Base-by-base conservation (phyloP, 2,113 vertebrate species). In the Archilochus colubris region DNA sequence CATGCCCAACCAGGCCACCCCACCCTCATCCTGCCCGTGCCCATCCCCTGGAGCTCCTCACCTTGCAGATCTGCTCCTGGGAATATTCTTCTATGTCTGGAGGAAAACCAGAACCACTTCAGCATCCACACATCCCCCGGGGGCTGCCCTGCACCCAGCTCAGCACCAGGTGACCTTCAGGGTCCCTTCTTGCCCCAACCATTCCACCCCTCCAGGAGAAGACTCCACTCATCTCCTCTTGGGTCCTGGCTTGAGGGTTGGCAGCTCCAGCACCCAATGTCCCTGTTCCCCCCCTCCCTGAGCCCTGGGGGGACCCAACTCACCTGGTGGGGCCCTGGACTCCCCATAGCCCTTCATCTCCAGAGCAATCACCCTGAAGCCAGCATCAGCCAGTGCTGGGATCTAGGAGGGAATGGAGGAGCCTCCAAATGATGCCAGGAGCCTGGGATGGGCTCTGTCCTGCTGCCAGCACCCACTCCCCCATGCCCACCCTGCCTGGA, bases 291-390 rank as follows among this genome's bases (percentile, higher is more conserved):
- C 1, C 10, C 44, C 11, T n/a, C n/a, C 1, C 10, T 5, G 6
- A 1, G 6, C 2, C 15, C 55, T n/a, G 3, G 28, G 3, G 20
- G 9, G 51, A 10, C n/a, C 33, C 54, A 8, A 55, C 95, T 96
- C 95, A 98, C 98, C 98, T 8, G 59, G 70, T 1, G 98, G 98
- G 22, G 98, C 96, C 2, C 96, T 96, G 1, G 98, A 98, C 8
- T 98, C 97, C 18, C 98, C 99, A 0, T 98, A 99, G 21, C 99
- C 98, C 88, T 98, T 98, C 98, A 98, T 97, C 86, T 99, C 98
- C 86, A 97, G 31, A 31, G 98, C 98, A 15, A 99, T 80, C 30
- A 98, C 98, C 76, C 98, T 97, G 97, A 98, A 99, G 7, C 99
- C 99, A 0, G 98, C 98, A 22, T 97, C 98, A 24, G 98, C 99